Evolutionary conservation across 2,888 invertebrate species (phyloP).

Genomic region (Baccha elongata): DNA sequence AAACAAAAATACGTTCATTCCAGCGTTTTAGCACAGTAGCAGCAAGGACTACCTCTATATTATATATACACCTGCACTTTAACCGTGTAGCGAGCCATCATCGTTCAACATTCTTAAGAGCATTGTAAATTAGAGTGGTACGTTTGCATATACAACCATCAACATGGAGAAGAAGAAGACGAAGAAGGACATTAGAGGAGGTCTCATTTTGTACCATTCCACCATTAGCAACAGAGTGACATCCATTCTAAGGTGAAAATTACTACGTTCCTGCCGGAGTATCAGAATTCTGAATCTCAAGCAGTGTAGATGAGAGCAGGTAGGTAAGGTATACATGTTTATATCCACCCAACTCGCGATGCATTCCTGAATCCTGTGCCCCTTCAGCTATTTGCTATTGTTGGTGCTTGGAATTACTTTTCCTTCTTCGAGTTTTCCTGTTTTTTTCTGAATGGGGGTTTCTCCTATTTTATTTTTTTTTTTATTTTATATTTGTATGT

Average conservation of each 20-base stretch:
- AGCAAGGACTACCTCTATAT: conserved; percentile 22
- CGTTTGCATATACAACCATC: conserved; percentile 35
- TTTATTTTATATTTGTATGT: conserved; percentile 3
- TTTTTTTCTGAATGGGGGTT: conserved; percentile 18
- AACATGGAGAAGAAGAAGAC: not conserved
- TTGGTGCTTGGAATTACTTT: conserved; percentile 68
- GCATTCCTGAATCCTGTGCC: conserved; percentile 58
- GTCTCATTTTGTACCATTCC: not conserved
- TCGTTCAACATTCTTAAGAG: conserved; percentile 51
- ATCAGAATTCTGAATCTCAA: not conserved
- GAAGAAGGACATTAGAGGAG: conserved; percentile 33
- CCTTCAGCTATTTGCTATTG: conserved; percentile 68
- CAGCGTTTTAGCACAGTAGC: not conserved
- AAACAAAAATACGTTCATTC: not conserved
- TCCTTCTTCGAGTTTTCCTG: conserved; percentile 35
- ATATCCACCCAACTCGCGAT: conserved; percentile 16
- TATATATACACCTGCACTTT: conserved; percentile 8
- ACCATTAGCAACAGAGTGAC: conserved; percentile 27
- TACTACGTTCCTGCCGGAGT: conserved; percentile 56
- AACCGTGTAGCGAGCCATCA: conserved; percentile 28
- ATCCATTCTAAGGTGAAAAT: conserved; percentile 65
- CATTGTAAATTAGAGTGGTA: conserved; percentile 69
- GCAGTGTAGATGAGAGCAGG: no score
- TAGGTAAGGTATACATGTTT: not conserved
- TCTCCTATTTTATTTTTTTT: not conserved